phyloP scores from a whole-genome alignment of 2,113 vertebrate genomes.

The Petroica traversi region DNA sequence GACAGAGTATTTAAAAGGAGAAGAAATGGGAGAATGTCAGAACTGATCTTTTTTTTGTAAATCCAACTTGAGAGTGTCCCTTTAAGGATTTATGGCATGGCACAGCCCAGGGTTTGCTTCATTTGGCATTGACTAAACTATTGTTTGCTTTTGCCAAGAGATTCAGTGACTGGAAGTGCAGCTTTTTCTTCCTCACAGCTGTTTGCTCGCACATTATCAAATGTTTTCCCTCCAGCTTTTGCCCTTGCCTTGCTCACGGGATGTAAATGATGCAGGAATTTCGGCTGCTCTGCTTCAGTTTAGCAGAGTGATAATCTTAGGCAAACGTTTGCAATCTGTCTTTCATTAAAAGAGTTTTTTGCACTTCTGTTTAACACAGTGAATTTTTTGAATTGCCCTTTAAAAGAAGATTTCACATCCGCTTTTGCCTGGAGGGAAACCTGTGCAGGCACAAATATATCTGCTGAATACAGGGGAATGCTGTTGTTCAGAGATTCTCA shows the following conservation, averaged over 20 bases:
- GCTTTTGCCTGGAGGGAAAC: slow-evolving; percentile 24
- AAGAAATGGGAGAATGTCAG: neutral
- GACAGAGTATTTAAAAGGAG: neutral
- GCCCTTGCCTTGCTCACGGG: neutral
- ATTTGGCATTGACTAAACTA: neutral
- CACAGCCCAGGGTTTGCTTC: neutral
- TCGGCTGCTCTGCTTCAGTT: slow-evolving; percentile 24
- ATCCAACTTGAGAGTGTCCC: neutral
- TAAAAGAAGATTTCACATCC: slow-evolving; percentile 35
- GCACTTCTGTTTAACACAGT: slow-evolving; percentile 45
- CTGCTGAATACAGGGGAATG: neutral
- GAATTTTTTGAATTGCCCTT: slow-evolving; percentile 34
- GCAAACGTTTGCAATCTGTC: slow-evolving; percentile 56
- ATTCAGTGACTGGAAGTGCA: neutral
- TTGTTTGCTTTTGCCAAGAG: slow-evolving; percentile 5
- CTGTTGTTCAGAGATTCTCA: neutral
- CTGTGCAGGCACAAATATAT: neutral
- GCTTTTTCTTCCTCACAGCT: neutral
- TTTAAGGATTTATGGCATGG: neutral
- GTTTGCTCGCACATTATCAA: neutral
- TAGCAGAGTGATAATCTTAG: neutral
- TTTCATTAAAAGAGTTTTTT: slow-evolving; percentile 66
- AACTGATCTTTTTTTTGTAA: neutral
- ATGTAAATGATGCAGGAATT: slow-evolving; percentile 34
- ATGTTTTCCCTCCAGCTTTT: neutral